These are phyloP conservation scores for Pipistrellus pipistrellus DNA, from an alignment of 2,797 vertebrate genomes.

Conservation along the genomic window DNA sequence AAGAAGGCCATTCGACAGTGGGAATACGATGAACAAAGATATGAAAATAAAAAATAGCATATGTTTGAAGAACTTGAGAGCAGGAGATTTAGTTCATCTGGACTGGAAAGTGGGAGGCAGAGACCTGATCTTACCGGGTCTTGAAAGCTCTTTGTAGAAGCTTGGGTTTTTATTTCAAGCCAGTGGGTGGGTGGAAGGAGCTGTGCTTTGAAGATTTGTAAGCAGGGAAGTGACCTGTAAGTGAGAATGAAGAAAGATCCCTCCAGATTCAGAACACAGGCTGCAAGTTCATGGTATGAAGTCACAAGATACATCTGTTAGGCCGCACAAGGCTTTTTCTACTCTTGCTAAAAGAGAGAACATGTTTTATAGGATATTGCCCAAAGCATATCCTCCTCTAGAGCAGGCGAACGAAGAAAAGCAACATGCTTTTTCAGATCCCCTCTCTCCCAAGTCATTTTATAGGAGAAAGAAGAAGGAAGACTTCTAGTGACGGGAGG, in stretches of 20 bases:
- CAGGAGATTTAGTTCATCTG: neutral
- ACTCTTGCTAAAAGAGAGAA: conserved; percentile 25
- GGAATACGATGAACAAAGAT: conserved; percentile 38
- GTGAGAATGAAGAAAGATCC: conserved; percentile 21
- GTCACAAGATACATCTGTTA: neutral
- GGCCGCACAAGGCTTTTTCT: neutral
- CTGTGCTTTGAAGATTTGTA: conserved; percentile 56
- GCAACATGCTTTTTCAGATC: neutral
- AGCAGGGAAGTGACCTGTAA: conserved; percentile 12
- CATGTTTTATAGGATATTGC: neutral
- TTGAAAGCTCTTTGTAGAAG: conserved; percentile 51
- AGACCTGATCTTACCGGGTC: neutral
- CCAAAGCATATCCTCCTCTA: neutral
- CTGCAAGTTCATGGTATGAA: neutral
- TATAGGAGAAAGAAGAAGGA: neutral
- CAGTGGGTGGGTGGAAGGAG: neutral
- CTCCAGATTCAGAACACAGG: conserved; percentile 1
- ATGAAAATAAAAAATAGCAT: neutral
- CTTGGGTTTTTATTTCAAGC: conserved; percentile 56
- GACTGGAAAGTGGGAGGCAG: neutral
- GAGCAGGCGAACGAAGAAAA: neutral
- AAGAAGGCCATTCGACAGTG: neutral
- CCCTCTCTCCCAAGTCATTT: neutral
- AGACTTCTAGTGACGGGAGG: neutral
- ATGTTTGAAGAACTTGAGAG: conserved; percentile 13